A percentile compares a stretch with the other conserved stretches of the same genome.
phyloP scores from a whole-genome alignment of 2,888 invertebrate genomes.

The Pachymerium ferrugineum region DNA sequence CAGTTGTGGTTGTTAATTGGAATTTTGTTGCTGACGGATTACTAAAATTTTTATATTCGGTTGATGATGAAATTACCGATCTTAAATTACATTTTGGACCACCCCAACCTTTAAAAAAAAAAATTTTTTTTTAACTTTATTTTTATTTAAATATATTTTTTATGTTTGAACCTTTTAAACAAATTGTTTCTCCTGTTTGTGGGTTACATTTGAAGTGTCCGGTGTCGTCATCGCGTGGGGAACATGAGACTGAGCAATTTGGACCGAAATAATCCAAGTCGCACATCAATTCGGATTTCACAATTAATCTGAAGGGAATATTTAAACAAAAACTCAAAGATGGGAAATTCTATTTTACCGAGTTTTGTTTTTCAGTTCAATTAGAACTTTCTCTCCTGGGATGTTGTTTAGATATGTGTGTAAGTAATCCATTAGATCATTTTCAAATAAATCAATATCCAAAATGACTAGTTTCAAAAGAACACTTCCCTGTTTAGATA shows the following conservation, averaged over 20 bases:
- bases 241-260: not conserved
- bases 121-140: not conserved
- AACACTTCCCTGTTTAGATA: not conserved
- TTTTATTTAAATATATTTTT: too few species aligned
- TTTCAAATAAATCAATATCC: not conserved
- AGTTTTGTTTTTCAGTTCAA: constrained; percentile 2
- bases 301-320: not conserved
- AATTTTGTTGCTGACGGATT: not conserved
- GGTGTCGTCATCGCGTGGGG: not conserved
- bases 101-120: not conserved
- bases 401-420: not conserved
- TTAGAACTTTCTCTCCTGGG: not conserved
- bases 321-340: not conserved
- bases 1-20: not conserved
- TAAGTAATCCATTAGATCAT: not conserved
- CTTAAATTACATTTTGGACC: not conserved
- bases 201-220: not conserved
- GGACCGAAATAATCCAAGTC: not conserved
- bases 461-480: constrained; percentile 10
- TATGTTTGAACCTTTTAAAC: not conserved
- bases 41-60: not conserved
- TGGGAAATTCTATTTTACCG: not conserved
- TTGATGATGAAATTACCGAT: not conserved
- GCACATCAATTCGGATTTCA: not conserved
- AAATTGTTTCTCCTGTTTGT: not conserved